Evolutionary conservation across 2,888 invertebrate species (phyloP).

Genomic region (Amphiduros pacificus): DNA sequence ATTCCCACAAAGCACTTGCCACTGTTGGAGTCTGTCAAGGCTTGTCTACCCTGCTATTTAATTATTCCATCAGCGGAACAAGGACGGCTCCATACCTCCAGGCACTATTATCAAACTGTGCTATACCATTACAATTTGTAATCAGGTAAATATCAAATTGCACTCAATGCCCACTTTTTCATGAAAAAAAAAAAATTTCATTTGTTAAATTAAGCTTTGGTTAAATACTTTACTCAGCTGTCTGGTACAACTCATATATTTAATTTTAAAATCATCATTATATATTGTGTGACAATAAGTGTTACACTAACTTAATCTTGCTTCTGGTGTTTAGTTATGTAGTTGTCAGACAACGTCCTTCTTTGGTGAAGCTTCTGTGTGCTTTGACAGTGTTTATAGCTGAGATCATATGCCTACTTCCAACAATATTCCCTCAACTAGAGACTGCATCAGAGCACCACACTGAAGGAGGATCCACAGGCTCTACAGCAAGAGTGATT

Average conservation of each 20-base stretch:
- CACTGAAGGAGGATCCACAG: constrained; percentile 38
- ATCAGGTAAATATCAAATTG: constrained; percentile 40
- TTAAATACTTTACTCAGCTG: too few relatives aligned
- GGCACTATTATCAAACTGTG: constrained; percentile 38
- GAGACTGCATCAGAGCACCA: constrained; percentile 26
- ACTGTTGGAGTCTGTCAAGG: constrained; percentile 37
- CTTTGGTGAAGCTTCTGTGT: constrained; percentile 34
- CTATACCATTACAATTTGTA: constrained; percentile 41
- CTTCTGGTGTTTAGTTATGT: too few relatives aligned
- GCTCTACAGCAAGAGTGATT: constrained; percentile 34
- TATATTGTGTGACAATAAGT: too few relatives aligned
- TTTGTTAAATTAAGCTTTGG: too few relatives aligned
- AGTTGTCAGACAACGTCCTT: constrained; percentile 35
- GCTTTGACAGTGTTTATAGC: constrained; percentile 36
- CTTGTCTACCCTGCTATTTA: constrained; percentile 35
- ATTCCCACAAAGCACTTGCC: constrained; percentile 34
- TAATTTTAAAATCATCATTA: too few relatives aligned
- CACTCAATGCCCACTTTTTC: too few relatives aligned
- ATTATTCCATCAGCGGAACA: constrained; percentile 40
- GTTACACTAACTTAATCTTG: too few relatives aligned
- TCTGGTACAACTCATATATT: too few relatives aligned
- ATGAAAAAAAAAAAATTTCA: too few relatives aligned
- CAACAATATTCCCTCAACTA: constrained; percentile 38
- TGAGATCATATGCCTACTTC: constrained; percentile 40
- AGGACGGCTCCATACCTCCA: constrained; percentile 44